Conservation (phyloP, 1,140 invertebrate genomes). For the Formica exsecta region DNA sequence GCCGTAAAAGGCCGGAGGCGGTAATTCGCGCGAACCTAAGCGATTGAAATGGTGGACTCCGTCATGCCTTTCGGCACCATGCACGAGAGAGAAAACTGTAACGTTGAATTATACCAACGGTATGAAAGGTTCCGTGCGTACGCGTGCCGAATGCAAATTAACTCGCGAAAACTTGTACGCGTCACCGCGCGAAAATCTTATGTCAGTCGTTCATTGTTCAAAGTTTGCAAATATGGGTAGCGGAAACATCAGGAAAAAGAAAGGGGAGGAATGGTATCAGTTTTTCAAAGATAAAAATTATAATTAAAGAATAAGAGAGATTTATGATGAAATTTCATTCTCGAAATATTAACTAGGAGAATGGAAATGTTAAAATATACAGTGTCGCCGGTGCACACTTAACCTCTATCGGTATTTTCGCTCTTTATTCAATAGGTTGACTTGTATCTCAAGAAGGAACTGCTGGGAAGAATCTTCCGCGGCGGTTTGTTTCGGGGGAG, state of each 20-base stretch:
- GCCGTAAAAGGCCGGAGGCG: slow-evolving; percentile 63
- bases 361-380: no score
- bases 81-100: slow-evolving; percentile 28
- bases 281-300: not conserved
- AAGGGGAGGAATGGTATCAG: not conserved
- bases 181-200: slow-evolving; percentile 5
- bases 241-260: not conserved
- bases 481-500: slow-evolving; percentile 31
- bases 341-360: not conserved
- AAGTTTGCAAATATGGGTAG: not conserved
- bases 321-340: not conserved
- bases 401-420: not conserved
- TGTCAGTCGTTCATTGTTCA: not conserved
- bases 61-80: slow-evolving; percentile 22
- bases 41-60: slow-evolving; percentile 69
- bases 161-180: slow-evolving; percentile 32
- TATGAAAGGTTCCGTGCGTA: not conserved
- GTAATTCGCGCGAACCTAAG: slow-evolving; percentile 76
- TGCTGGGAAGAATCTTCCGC: slow-evolving; percentile 11
- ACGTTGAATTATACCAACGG: slow-evolving; percentile 41
- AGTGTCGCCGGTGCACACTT: not conserved
- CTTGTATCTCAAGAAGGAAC: not conserved
- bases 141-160: slow-evolving; percentile 32
- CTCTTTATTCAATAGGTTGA: slow-evolving; percentile 1
- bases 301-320: not conserved